A percentile compares a stretch with the other conserved stretches of the same genome.
These are phyloP conservation scores for Drosophila quadrilineata DNA, from an alignment of 1,140 invertebrate genomes.

Conservation along the genomic window DNA sequence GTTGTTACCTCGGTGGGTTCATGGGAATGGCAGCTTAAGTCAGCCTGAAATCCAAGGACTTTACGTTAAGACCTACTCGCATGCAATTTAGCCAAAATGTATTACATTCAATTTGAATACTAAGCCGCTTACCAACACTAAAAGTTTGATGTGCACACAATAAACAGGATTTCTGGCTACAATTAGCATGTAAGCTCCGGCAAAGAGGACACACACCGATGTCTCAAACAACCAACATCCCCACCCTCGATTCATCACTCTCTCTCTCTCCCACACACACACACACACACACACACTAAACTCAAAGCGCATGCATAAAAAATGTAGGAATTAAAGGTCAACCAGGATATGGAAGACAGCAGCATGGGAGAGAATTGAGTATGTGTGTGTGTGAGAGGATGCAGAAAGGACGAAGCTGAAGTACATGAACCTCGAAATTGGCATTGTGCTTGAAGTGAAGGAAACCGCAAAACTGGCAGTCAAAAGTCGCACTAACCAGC, in stretches of 20 bases:
- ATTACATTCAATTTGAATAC: constrained; percentile 80
- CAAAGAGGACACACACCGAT: constrained; percentile 29
- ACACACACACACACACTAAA: too few species aligned
- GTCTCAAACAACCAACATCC: too few species aligned
- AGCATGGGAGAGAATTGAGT: neutral
- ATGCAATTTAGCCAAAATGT: constrained; percentile 77
- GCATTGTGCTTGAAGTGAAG: constrained; percentile 55
- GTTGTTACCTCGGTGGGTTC: neutral
- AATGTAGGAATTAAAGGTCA: constrained; percentile 22
- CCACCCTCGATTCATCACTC: too few species aligned
- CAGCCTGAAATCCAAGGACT: constrained; percentile 54
- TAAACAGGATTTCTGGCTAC: constrained; percentile 78
- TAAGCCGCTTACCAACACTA: constrained; percentile 79
- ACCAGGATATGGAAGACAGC: neutral
- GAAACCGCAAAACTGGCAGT: constrained; percentile 37
- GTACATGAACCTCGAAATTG: constrained; percentile 59
- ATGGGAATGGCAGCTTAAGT: constrained; percentile 62
- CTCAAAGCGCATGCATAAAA: constrained; percentile 5
- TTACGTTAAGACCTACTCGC: constrained; percentile 67
- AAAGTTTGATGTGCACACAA: constrained; percentile 79
- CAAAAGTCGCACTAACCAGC: constrained; percentile 49
- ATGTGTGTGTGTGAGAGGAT: neutral
- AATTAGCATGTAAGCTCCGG: constrained; percentile 77
- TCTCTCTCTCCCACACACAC: too few species aligned
- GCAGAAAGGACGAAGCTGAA: constrained; percentile 12